phyloP scores from a whole-genome alignment of 2,113 vertebrate genomes.

The Trichechus manatus region DNA sequence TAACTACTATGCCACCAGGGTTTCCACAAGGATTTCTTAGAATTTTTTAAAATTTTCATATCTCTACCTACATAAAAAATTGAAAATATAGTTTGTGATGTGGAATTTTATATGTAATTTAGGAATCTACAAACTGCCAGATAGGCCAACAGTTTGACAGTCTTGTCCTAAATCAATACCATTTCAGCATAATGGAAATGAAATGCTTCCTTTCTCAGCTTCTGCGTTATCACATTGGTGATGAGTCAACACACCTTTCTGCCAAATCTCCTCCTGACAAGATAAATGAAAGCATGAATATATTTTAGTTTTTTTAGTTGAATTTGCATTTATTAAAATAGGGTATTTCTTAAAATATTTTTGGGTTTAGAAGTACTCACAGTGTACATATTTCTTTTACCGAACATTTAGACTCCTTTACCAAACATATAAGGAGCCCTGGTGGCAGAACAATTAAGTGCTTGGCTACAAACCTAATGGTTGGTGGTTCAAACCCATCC shows the following conservation, averaged over 20 bases:
- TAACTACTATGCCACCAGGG: no score
- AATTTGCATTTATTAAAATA: conserved; percentile 62
- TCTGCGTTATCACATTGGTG: conserved; percentile 36
- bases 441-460: no score
- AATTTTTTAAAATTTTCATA: conserved; percentile 29
- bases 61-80: not conserved
- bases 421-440: no score
- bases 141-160: conserved; percentile 19
- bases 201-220: conserved; percentile 53
- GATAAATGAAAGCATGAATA: conserved; percentile 49
- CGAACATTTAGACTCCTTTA: not conserved
- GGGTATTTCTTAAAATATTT: conserved; percentile 53
- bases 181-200: conserved; percentile 49
- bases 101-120: conserved; percentile 15
- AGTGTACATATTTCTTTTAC: conserved; percentile 11
- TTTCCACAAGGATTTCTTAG: not conserved
- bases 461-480: no score
- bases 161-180: conserved; percentile 59
- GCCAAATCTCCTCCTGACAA: conserved; percentile 45
- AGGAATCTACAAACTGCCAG: not conserved
- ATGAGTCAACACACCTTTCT: conserved; percentile 60
- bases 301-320: conserved; percentile 60
- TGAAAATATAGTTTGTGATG: conserved; percentile 51
- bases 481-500: no score
- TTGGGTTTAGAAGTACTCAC: not conserved